A percentile compares a stretch with the other conserved stretches of the same genome.
phyloP scores from a whole-genome alignment of 2,888 invertebrate species.

The Andrena bucephala region DNA sequence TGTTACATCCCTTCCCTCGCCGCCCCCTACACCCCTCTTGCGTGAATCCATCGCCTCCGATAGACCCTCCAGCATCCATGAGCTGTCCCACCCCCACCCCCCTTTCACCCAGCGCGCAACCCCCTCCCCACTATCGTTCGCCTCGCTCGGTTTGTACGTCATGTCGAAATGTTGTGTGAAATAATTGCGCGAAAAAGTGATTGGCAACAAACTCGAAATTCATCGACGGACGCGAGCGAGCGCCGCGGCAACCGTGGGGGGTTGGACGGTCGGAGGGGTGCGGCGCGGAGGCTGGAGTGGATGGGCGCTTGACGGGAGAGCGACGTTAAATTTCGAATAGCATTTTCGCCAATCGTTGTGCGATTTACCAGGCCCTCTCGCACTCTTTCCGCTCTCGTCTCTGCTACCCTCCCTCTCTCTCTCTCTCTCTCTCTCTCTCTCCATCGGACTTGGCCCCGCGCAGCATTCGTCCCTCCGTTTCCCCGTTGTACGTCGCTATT shows the following conservation, averaged over 20 bases:
- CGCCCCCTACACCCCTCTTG: constrained; percentile 52
- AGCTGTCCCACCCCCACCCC: constrained; percentile 40
- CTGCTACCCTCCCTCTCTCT: constrained; percentile 50
- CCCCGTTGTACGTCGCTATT: constrained; percentile 67
- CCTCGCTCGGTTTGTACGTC: constrained; percentile 78
- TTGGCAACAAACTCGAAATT: constrained; percentile 81
- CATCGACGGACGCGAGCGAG: constrained; percentile 71
- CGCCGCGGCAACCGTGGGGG: constrained; percentile 41
- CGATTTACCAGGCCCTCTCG: constrained; percentile 68
- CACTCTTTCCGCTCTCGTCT: constrained; percentile 36
- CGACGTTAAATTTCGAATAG: constrained; percentile 76
- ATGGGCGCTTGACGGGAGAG: constrained; percentile 72
- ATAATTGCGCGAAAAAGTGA: constrained; percentile 84
- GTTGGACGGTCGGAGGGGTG: background rate
- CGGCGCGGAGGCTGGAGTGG: constrained; percentile 48
- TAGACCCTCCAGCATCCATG: constrained; percentile 66
- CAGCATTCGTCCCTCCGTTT: constrained; percentile 32
- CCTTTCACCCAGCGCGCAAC: background rate
- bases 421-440: constrained; percentile 4
- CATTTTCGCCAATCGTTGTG: constrained; percentile 75
- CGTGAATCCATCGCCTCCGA: constrained; percentile 68
- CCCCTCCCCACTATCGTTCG: constrained; percentile 49
- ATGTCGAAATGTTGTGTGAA: constrained; percentile 83
- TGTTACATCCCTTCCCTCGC: constrained; percentile 79
- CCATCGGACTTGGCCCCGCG: background rate